phyloP scores from a whole-genome alignment of 2,113 vertebrate species.

The Bubo blakistoni region DNA sequence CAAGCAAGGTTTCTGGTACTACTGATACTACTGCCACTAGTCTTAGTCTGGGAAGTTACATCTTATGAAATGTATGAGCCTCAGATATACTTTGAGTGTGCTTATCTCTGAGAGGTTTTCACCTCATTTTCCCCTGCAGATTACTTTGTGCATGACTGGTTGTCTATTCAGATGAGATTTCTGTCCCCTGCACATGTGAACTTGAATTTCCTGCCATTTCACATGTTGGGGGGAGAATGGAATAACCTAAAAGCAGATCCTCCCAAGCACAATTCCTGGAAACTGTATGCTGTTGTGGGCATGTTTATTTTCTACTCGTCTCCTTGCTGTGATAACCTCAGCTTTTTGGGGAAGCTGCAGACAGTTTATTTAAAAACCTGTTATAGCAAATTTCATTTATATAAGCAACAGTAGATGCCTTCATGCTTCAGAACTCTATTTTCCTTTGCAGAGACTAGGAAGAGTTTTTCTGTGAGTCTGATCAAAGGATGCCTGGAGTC shows the following conservation, averaged over 20 bases:
- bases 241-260: background rate
- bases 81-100: background rate
- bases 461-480: background rate
- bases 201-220: constrained; percentile 11
- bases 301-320: constrained; percentile 46
- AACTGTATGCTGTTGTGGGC: background rate
- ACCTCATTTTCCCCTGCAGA: background rate
- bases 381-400: constrained; percentile 25
- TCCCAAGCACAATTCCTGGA: constrained; percentile 19
- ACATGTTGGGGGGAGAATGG: background rate
- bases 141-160: background rate
- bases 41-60: background rate
- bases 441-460: background rate
- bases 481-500: background rate
- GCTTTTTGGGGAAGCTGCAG: background rate
- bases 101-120: background rate
- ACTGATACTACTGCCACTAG: background rate
- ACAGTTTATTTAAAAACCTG: constrained; percentile 46
- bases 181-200: background rate
- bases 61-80: background rate
- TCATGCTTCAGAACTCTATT: background rate
- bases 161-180: background rate
- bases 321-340: constrained; percentile 25
- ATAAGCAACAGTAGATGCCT: constrained; percentile 12
- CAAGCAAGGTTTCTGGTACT: background rate